Evolutionary conservation across 64 coral and sea anemone species (phyloP), one percentile per base, ranked within the genome.

Genomic region (Cladopsammia gracilis): DNA sequence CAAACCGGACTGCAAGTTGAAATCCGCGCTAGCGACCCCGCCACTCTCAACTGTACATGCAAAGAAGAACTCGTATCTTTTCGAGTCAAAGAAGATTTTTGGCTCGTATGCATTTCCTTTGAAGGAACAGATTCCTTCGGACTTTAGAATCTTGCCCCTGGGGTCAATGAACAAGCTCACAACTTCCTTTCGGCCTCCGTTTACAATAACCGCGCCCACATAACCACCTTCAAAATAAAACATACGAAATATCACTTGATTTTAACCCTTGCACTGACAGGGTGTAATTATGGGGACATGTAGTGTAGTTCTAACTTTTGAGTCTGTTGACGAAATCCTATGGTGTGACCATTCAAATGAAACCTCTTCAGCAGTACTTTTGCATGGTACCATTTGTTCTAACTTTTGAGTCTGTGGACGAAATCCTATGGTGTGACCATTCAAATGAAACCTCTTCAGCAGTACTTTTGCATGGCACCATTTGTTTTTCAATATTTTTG

Each of bases 41-140:
- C 49, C 25, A 2, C 73, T 85, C 62, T 89, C 80, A 14, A 97
- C 73, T 25, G 87, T 87, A 57, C 95, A 96, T 3, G 95, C 90
- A 62, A 97, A 94, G 62, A 79, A 97, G 24, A 94, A 86, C 47
- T 97, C 92, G 42, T 86, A 54, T 43, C 91, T 66, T 42, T 90
- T 97, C 1, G 91, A 90, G 56, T 97, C 95, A 67, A 78, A 66
- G 76, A 93, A 96, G 71, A 96, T 73, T 52, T 96, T 96, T 9
- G 76, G 87, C 68, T 86, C 95, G 23, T 90, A 93, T 0, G 95
- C 87, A 49, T 90, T 62, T 7, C 78, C 77, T 65, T 73, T 52
- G 47, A 90, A 96, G 44, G 73, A 86, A 16, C 91, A 96, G 11
- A 96, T 70, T 25, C 45, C 13, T 4, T 71, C 71, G 16, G 6